Evolutionary conservation across 2,797 vertebrate genomes (phyloP).

Genomic region (Microctenopoma lineatum): DNA sequence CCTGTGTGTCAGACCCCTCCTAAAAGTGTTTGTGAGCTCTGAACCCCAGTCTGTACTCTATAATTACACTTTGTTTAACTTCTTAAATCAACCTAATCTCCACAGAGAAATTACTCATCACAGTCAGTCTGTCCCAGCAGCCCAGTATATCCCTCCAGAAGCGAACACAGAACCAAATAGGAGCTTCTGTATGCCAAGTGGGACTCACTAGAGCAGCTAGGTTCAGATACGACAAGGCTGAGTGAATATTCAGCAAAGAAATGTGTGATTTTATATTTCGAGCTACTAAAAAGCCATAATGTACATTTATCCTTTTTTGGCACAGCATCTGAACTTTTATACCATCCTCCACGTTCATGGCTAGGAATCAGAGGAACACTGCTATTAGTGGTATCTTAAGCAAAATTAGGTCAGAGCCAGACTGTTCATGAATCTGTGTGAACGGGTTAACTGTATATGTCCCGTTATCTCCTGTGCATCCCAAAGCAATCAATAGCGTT

Average conservation of each 20-base stretch:
- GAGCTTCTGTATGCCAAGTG: slow-evolving; percentile 28
- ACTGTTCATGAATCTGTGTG: slow-evolving; percentile 8
- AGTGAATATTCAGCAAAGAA: slow-evolving; percentile 32
- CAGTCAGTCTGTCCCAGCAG: slow-evolving; percentile 33
- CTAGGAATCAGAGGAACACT: slow-evolving; percentile 24
- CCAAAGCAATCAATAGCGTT: slow-evolving; percentile 37
- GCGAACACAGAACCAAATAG: slow-evolving; percentile 20
- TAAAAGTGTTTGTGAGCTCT: slow-evolving; percentile 10
- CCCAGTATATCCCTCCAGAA: slow-evolving; percentile 13
- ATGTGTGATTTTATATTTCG: slow-evolving; percentile 25
- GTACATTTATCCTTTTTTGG: slow-evolving; percentile 20
- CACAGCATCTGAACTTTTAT: background rate
- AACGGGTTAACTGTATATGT: slow-evolving; percentile 9
- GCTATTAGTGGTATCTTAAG: slow-evolving; percentile 26
- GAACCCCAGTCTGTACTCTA: slow-evolving; percentile 16
- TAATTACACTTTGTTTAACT: slow-evolving; percentile 9
- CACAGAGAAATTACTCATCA: background rate
- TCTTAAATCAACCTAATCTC: slow-evolving; percentile 3
- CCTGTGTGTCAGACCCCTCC: background rate
- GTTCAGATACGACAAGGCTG: slow-evolving; percentile 57
- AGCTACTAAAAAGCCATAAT: slow-evolving; percentile 36
- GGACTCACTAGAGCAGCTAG: slow-evolving; percentile 41
- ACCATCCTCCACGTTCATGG: background rate
- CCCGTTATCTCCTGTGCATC: slow-evolving; percentile 23
- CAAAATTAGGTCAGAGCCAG: slow-evolving; percentile 34